Percentiles rank a stretch among this genome's conserved stretches.
phyloP scores from a whole-genome alignment of 2,797 vertebrate genomes.

The Acrocephalus scirpaceus region DNA sequence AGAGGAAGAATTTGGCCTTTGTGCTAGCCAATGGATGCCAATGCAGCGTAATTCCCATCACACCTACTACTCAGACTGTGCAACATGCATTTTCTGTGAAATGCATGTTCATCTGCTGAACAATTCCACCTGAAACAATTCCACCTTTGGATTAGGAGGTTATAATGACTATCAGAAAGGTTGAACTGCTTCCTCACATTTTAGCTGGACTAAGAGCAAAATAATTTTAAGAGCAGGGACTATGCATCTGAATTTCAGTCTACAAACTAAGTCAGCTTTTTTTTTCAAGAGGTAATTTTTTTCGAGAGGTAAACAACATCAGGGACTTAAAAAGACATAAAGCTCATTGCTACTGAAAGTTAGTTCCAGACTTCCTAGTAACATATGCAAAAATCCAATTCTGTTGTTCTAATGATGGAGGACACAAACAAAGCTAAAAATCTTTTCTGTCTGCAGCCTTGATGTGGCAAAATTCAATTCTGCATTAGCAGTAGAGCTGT shows the following conservation, averaged over 20 bases:
- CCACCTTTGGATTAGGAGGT: not conserved
- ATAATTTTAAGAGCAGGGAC: not conserved
- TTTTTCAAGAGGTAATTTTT: too few relatives aligned
- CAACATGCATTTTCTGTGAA: not conserved
- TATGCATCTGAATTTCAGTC: not conserved
- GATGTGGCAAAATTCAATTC: not conserved
- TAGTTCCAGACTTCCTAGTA: not conserved
- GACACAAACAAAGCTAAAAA: not conserved
- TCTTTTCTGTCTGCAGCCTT: not conserved
- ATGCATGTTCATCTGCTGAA: not conserved
- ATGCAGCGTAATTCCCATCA: constrained; percentile 23
- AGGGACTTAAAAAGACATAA: not conserved
- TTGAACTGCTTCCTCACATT: not conserved
- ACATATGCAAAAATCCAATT: not conserved
- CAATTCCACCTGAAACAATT: not conserved
- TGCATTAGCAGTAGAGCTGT: not conserved
- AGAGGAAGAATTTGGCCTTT: constrained; percentile 1
- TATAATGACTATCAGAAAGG: constrained; percentile 15
- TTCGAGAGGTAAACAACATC: not conserved
- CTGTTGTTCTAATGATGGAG: not conserved
- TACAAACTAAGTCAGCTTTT: not conserved
- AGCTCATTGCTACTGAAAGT: not conserved
- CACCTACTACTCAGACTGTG: constrained; percentile 20
- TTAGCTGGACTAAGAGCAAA: constrained; percentile 34
- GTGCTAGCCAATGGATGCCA: not conserved